Evolutionary conservation across 1,140 invertebrate species (phyloP).

Genomic region (Musca vetustissima): DNA sequence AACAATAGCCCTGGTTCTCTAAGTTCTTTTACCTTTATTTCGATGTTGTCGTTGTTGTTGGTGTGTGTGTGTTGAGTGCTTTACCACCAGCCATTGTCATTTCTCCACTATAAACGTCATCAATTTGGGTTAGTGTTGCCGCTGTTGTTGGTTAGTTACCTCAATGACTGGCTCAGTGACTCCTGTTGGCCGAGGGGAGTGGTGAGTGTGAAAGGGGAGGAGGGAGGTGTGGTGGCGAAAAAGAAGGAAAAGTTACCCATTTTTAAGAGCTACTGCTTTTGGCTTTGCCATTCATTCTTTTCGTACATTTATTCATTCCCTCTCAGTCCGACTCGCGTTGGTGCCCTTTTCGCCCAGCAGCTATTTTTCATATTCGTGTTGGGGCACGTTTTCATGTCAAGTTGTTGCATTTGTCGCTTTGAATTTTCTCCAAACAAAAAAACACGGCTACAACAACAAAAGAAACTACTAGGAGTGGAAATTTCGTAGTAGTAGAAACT

Average conservation of each 20-base stretch:
- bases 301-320: too few relatives aligned
- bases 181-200: not conserved
- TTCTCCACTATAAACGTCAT: conserved; percentile 19
- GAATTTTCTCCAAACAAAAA: conserved; percentile 3
- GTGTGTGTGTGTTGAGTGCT: too few relatives aligned
- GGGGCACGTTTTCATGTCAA: conserved; percentile 23
- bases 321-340: too few relatives aligned
- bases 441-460: too few relatives aligned
- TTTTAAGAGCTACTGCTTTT: not conserved
- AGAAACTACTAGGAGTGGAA: too few relatives aligned
- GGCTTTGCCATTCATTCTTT: too few relatives aligned
- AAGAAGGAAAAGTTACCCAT: too few relatives aligned
- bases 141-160: not conserved
- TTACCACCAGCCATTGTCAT: conserved; percentile 5
- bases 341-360: conserved; percentile 5
- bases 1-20: too few relatives aligned
- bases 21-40: too few relatives aligned
- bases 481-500: not conserved
- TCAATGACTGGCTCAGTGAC: not conserved
- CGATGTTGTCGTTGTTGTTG: not conserved
- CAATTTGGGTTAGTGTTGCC: conserved; percentile 13
- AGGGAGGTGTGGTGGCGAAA: too few relatives aligned
- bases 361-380: conserved; percentile 23
- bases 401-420: conserved; percentile 23
- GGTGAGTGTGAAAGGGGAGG: not conserved